Conservation (phyloP, 2,113 vertebrate genomes). For the Podarcis muralis region DNA sequence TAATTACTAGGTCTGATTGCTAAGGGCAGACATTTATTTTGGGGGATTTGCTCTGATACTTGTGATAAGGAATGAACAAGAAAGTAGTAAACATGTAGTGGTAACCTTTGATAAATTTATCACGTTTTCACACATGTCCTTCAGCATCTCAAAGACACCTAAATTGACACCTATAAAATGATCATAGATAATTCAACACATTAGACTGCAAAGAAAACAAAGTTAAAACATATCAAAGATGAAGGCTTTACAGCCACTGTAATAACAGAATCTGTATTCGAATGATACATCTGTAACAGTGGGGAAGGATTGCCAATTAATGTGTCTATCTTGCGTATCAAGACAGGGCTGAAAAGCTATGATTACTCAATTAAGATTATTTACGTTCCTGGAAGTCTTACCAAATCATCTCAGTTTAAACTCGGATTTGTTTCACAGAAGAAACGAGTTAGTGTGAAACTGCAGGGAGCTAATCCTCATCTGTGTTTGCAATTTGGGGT, state of each 20-base stretch:
- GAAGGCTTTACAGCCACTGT: not conserved
- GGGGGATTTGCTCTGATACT: not conserved
- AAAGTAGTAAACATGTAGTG: not conserved
- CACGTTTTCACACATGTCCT: not conserved
- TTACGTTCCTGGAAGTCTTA: not conserved
- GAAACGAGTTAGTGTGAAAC: not conserved
- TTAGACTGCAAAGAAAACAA: not conserved
- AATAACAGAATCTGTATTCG: not conserved
- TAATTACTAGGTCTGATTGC: not conserved
- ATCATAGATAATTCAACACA: not conserved
- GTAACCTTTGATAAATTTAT: not conserved
- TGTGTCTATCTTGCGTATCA: not conserved
- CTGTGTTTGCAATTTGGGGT: not conserved
- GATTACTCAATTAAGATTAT: not conserved
- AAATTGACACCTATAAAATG: not conserved
- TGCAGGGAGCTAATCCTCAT: not conserved
- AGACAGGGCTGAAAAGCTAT: not conserved
- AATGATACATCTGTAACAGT: not conserved
- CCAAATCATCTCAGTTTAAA: not conserved
- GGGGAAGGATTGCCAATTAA: not conserved
- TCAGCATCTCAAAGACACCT: not conserved
- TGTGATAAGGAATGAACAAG: not conserved
- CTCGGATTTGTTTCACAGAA: not conserved
- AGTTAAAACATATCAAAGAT: not conserved
- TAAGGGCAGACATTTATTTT: not conserved